A percentile compares a stretch with the other conserved stretches of the same genome.
These are phyloP conservation scores for Falco novaeseelandiae DNA, from an alignment of 2,797 vertebrate species.

Conservation along the genomic window DNA sequence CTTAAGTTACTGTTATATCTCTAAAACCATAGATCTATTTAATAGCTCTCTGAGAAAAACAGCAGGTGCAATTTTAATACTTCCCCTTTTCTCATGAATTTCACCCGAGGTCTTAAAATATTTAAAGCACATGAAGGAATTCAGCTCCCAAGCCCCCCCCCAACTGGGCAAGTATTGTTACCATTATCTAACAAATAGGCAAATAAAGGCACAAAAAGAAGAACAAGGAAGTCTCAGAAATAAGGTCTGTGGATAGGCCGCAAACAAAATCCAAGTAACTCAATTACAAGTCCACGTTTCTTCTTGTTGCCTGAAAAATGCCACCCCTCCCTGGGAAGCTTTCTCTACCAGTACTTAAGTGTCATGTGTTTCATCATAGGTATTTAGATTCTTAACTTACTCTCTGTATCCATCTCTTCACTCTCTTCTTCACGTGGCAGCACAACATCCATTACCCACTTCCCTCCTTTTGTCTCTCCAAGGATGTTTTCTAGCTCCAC, in stretches of 20 bases:
- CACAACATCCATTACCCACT: conserved; percentile 80
- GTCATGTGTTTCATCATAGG: neutral
- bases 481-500: conserved; percentile 86
- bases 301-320: neutral
- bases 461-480: conserved; percentile 80
- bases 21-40: neutral
- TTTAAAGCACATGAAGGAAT: neutral
- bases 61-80: neutral
- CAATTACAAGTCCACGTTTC: neutral
- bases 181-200: neutral
- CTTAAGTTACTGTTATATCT: neutral
- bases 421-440: conserved; percentile 44
- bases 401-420: conserved; percentile 58
- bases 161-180: neutral
- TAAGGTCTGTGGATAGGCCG: neutral
- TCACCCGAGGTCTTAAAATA: neutral
- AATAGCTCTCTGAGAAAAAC: neutral
- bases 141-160: neutral
- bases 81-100: neutral
- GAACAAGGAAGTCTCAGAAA: neutral
- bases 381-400: conserved; percentile 58
- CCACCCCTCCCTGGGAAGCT: neutral
- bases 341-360: neutral
- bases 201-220: neutral
- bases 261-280: neutral